These are phyloP conservation scores for Paedocypris sp. DNA, from an alignment of 2,113 vertebrate species.

Conservation along the genomic window DNA sequence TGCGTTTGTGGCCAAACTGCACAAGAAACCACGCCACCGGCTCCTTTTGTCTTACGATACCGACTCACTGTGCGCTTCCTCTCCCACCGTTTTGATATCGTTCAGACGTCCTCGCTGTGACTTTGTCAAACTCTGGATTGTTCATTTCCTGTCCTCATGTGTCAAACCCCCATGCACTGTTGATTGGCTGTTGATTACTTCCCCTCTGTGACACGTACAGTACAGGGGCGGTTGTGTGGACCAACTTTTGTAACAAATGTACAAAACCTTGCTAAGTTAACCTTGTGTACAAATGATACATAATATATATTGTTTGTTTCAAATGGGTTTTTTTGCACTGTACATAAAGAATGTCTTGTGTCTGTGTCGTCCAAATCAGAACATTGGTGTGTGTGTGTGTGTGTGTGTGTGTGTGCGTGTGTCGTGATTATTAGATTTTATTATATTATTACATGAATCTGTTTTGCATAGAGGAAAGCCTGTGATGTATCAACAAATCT, in stretches of 20 bases:
- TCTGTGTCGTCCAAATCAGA: too few species aligned
- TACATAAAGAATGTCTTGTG: conserved; percentile 31
- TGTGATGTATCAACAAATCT: too few species aligned
- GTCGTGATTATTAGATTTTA: too few species aligned
- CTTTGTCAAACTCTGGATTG: neutral
- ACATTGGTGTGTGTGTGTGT: too few species aligned
- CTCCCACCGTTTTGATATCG: neutral
- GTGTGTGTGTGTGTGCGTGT: too few species aligned
- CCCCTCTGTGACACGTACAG: conserved; percentile 37
- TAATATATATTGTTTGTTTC: conserved; percentile 59
- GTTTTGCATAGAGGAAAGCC: too few species aligned
- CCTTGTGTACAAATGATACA: conserved; percentile 51
- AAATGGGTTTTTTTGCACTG: conserved; percentile 18
- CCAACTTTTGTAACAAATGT: conserved; percentile 62
- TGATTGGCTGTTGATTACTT: conserved; percentile 3
- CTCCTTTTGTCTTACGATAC: neutral
- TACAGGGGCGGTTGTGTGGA: conserved; percentile 42
- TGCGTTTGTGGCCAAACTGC: neutral
- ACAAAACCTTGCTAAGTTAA: conserved; percentile 60
- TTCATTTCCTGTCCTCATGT: conserved; percentile 3
- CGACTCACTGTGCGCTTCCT: conserved; percentile 31
- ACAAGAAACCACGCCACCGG: neutral
- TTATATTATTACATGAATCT: too few species aligned
- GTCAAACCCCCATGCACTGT: neutral
- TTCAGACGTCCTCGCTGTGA: neutral